Percentiles rank a stretch among this genome's conserved stretches.
phyloP scores from a whole-genome alignment of 2,797 vertebrate species.

The Neosalanx taihuensis region DNA sequence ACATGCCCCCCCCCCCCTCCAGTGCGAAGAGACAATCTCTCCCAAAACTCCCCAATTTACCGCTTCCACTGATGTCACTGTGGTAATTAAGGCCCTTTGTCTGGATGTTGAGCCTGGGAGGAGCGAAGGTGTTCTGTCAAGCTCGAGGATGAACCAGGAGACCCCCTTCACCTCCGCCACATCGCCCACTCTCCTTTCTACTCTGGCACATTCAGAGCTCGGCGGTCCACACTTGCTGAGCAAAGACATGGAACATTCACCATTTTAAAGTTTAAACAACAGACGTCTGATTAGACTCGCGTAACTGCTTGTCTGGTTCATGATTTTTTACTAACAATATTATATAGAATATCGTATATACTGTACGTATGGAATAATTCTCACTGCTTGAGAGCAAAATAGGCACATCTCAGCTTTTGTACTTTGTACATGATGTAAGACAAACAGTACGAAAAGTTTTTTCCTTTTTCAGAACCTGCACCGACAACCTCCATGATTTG shows the following conservation, averaged over 20 bases:
- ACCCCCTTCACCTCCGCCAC: not conserved
- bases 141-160: constrained; percentile 48
- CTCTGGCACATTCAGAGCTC: not conserved
- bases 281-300: too few species aligned
- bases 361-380: too few species aligned
- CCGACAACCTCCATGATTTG: not conserved
- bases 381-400: constrained; percentile 1
- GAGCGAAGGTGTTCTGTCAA: constrained; percentile 46
- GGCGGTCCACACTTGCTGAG: not conserved
- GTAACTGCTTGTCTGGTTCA: too few species aligned
- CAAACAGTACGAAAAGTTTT: too few species aligned
- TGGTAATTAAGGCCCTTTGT: constrained; percentile 41
- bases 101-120: constrained; percentile 46
- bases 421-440: not conserved
- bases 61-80: constrained; percentile 57
- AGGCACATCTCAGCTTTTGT: not conserved
- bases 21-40: constrained; percentile 23
- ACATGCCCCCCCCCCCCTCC: not conserved
- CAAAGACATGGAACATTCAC: not conserved
- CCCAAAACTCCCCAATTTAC: constrained; percentile 40
- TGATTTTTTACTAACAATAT: too few species aligned
- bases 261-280: not conserved
- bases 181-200: not conserved
- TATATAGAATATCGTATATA: too few species aligned
- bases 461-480: too few species aligned